Evolutionary conservation across 2,888 invertebrate species (phyloP).

Genomic region (Actias luna): DNA sequence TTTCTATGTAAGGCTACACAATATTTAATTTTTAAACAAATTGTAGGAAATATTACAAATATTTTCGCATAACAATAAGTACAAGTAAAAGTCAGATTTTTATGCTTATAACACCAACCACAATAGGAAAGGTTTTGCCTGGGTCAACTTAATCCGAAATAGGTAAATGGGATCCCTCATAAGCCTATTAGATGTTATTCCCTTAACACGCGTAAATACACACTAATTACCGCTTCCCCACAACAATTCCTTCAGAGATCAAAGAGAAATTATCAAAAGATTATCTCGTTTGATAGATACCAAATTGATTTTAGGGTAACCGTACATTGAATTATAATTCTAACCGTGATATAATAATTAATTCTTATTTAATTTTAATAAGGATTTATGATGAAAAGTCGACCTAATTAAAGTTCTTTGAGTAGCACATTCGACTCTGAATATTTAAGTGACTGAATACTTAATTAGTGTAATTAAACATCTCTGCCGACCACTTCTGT

Average conservation of each 20-base stretch:
- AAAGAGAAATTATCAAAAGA: constrained; percentile 9
- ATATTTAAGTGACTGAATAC: not conserved
- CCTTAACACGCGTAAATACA: constrained; percentile 19
- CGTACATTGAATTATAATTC: constrained; percentile 5
- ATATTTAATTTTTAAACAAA: no score
- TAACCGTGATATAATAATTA: constrained; percentile 1
- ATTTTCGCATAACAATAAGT: no score
- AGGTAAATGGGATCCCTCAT: constrained; percentile 39
- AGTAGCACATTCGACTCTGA: constrained; percentile 3
- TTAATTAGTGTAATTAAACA: constrained; percentile 1
- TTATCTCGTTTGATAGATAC: not conserved
- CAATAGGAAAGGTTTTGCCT: constrained; percentile 6
- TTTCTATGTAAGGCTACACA: no score
- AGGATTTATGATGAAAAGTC: constrained; percentile 2
- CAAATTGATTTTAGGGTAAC: constrained; percentile 6
- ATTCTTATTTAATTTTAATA: constrained; percentile 8
- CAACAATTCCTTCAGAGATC: not conserved
- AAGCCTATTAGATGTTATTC: constrained; percentile 33
- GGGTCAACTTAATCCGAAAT: constrained; percentile 32
- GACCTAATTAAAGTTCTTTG: constrained; percentile 7
- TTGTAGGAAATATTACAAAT: no score
- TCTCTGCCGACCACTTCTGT: constrained; percentile 1
- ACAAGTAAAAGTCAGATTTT: not conserved
- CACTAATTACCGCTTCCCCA: not conserved
- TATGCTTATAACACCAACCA: not conserved